Percentiles rank a stretch among this genome's conserved stretches.
Conservation (phyloP, 2,888 invertebrate species). For the Spodoptera exigua region DNA sequence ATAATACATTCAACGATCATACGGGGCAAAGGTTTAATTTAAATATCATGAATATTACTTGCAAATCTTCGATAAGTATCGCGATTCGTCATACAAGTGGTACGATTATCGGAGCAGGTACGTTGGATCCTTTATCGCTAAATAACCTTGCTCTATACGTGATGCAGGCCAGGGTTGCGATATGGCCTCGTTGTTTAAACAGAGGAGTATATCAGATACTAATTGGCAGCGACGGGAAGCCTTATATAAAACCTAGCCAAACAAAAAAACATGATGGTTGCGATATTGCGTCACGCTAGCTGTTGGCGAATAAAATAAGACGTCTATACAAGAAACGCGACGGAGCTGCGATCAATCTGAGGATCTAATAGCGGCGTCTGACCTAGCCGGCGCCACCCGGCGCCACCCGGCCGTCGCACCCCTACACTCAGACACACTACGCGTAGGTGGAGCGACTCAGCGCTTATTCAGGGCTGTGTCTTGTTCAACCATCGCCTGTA, state of each 20-base stretch:
- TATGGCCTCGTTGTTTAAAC: constrained; percentile 50
- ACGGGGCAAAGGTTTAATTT: constrained; percentile 11
- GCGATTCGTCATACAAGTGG: constrained; percentile 32
- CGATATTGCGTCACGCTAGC: constrained; percentile 55
- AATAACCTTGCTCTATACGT: constrained; percentile 51
- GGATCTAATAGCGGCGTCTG: constrained; percentile 81
- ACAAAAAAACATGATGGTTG: constrained; percentile 61
- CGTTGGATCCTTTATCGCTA: constrained; percentile 55
- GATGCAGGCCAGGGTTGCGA: constrained; percentile 59
- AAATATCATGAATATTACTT: constrained; percentile 15
- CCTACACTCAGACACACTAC: constrained; percentile 65
- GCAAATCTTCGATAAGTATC: constrained; percentile 23
- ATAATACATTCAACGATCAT: not conserved
- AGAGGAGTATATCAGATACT: constrained; percentile 44
- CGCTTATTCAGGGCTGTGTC: constrained; percentile 62
- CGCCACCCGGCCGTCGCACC: constrained; percentile 79
- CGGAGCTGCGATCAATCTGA: constrained; percentile 84
- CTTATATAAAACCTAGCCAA: constrained; percentile 70
- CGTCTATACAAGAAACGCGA: constrained; percentile 72
- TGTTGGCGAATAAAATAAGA: constrained; percentile 67
- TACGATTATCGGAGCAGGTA: constrained; percentile 39
- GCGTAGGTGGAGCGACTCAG: constrained; percentile 62
- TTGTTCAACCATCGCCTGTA: constrained; percentile 58
- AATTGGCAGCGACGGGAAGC: constrained; percentile 74
- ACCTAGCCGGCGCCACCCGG: constrained; percentile 84